Evolutionary conservation across 2,113 vertebrate species (phyloP).

Genomic region (Orientallactaga bullata): DNA sequence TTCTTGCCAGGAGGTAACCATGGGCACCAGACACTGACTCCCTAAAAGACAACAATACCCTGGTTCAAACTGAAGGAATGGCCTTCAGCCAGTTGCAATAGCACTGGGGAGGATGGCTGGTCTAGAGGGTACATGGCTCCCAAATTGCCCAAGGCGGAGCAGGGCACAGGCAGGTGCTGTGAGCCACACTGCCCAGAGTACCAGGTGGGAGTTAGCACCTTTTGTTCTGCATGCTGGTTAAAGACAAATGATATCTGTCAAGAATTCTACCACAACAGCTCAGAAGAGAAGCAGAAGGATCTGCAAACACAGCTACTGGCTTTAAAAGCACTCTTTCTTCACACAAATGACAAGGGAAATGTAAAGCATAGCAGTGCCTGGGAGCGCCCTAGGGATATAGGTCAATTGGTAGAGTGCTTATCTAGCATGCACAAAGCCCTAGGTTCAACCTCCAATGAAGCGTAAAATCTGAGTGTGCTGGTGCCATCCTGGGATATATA

Average conservation of each 20-base stretch:
- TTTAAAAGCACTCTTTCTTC: background rate
- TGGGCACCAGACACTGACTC: background rate
- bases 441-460: too few relatives aligned
- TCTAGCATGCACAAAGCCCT: too few relatives aligned
- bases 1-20: background rate
- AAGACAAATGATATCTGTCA: background rate
- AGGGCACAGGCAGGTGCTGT: background rate
- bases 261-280: background rate
- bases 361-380: background rate
- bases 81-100: background rate
- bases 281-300: conserved; percentile 20
- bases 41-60: background rate
- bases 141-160: background rate
- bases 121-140: background rate
- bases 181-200: background rate
- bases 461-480: too few relatives aligned
- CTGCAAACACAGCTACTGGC: conserved; percentile 5
- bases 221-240: background rate
- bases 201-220: background rate
- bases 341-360: conserved; percentile 16
- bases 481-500: too few relatives aligned
- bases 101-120: background rate
- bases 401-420: too few relatives aligned
- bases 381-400: background rate
- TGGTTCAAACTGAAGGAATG: too few relatives aligned